These are phyloP conservation scores for Dasysyrphus albostriatus DNA, from an alignment of 2,888 invertebrate species.

Conservation along the genomic window DNA sequence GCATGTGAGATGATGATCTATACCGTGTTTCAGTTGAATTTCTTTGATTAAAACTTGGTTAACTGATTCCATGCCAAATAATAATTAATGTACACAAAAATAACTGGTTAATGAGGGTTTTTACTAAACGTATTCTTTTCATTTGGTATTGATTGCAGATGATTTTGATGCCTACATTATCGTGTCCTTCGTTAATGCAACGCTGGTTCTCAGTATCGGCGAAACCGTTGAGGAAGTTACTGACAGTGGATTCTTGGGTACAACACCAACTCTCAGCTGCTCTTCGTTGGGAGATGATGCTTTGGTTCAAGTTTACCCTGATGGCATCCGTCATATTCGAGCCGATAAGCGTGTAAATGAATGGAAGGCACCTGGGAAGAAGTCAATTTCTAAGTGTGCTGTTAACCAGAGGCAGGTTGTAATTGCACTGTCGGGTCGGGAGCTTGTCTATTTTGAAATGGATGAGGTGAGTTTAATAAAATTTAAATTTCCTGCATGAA, in stretches of 20 bases:
- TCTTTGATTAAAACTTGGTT: constrained; percentile 85
- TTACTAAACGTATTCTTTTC: constrained; percentile 1
- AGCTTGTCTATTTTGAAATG: constrained; percentile 99
- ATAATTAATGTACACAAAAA: not conserved
- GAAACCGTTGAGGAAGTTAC: constrained; percentile 99
- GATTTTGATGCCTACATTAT: constrained; percentile 99
- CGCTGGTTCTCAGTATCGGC: constrained; percentile 98
- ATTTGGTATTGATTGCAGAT: constrained; percentile 88
- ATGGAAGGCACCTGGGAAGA: constrained; percentile 99
- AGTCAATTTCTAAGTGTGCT: constrained; percentile 98
- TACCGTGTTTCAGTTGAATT: constrained; percentile 88
- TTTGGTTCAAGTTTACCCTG: constrained; percentile 99
- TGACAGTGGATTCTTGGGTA: constrained; percentile 99
- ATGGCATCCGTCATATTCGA: constrained; percentile 98
- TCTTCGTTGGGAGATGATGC: constrained; percentile 99
- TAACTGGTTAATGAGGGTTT: not conserved
- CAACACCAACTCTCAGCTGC: constrained; percentile 99
- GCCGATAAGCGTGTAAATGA: constrained; percentile 99
- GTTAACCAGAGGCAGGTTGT: constrained; percentile 99
- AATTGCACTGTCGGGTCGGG: constrained; percentile 98
- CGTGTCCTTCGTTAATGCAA: constrained; percentile 99
- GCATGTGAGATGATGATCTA: constrained; percentile 81
- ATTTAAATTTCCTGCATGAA: not conserved
- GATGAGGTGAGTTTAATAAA: constrained; percentile 91
- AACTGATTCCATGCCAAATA: constrained; percentile 80